Base-by-base conservation (phyloP, 2,888 invertebrate species). In the Spodoptera picta region DNA sequence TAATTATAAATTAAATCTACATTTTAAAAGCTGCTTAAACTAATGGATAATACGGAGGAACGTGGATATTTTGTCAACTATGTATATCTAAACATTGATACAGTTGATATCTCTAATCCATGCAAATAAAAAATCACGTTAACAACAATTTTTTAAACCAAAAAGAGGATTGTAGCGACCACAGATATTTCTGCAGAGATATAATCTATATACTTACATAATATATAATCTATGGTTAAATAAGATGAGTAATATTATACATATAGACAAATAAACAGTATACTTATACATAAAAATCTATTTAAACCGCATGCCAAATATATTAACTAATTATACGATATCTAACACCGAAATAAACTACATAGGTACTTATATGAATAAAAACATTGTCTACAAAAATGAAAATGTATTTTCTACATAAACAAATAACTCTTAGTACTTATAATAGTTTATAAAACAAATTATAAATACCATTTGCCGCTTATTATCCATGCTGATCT, bases 401-500 rank as follows among this genome's bases (percentile, higher is more conserved):
- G 11, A 54, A 63, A 64, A 48, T 43, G 48, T 48, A 42, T 48
- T 49, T 23, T 75, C 73, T 66, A 73, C 50, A 36, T 58, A 68
- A 62, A 60, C 46, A n/a, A 55, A 62, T 59, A 65, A 60, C 45
- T 56, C 70, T 70, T 62, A 71, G 78, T 78, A 78, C 80, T 79
- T 78, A 78, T 78, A 78, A 78, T 79, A 78, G 78, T 78, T 78
- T 77, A 79, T 79, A 69, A 78, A 79, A 78, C 78, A 77, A 78
- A 78, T 78, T 78, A 78, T 78, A 78, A 78, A 78, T 78, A 78
- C 78, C 78, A 79, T 78, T 78, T 74, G 80, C 78, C 78, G 78
- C 78, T 78, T 78, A 78, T 72, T 79, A 79, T 78, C 78, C 78
- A 78, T 79, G 80, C 72, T 77, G 80, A 78, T 78, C 78, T 78